Conservation (phyloP, 2,113 vertebrate genomes). For the Brachyhypopomus occidentalis region DNA sequence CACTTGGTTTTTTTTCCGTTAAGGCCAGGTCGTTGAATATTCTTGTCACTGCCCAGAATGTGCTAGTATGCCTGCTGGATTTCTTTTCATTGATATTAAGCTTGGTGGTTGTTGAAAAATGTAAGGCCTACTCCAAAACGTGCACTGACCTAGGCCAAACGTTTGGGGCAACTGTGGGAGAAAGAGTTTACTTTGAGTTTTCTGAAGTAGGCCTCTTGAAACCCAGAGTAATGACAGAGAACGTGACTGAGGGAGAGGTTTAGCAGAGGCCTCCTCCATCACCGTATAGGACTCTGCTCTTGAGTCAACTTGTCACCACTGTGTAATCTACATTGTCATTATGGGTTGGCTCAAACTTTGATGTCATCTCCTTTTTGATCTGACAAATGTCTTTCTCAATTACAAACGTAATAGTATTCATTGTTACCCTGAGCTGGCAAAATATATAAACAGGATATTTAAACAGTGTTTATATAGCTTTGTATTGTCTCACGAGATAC, state of each 20-base stretch:
- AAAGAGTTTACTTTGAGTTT: constrained; percentile 48
- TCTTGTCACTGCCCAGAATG: constrained; percentile 19
- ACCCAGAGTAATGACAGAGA: constrained; percentile 53
- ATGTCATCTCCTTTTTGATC: constrained; percentile 35
- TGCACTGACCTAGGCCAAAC: constrained; percentile 49
- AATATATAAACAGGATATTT: not conserved
- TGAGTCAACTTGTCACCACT: constrained; percentile 15
- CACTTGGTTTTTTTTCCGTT: constrained; percentile 40
- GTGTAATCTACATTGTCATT: constrained; percentile 41
- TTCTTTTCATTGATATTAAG: not conserved
- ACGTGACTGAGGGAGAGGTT: not conserved
- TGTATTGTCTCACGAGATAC: too few species aligned
- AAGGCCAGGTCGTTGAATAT: constrained; percentile 3
- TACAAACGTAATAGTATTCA: constrained; percentile 26
- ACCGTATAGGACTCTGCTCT: constrained; percentile 16
- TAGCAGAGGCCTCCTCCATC: constrained; percentile 18
- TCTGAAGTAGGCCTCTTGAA: constrained; percentile 34
- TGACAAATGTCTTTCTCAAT: constrained; percentile 23
- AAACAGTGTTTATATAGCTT: too few species aligned
- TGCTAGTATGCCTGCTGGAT: not conserved
- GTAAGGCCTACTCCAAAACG: not conserved
- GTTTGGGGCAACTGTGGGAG: constrained; percentile 41
- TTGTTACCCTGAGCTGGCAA: not conserved
- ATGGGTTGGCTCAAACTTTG: constrained; percentile 28
- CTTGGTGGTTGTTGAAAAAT: constrained; percentile 20